Conservation (phyloP, 2,888 invertebrate genomes). For the Rotaria macrura region DNA sequence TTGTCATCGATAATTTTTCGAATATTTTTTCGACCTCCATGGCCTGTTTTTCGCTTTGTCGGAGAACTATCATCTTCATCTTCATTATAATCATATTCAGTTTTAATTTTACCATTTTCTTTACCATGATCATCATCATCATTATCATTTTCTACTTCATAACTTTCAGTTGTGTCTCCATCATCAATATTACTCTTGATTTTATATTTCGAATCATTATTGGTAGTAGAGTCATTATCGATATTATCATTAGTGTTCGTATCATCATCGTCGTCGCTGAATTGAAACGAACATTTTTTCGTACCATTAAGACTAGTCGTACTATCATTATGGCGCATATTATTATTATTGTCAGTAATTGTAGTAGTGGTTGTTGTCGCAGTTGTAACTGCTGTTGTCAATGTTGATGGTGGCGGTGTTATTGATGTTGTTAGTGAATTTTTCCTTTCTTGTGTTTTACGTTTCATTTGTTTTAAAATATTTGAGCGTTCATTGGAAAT, state of each 20-base stretch:
- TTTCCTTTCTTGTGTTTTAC: not conserved
- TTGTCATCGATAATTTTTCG: constrained; percentile 27
- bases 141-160: not conserved
- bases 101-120: not conserved
- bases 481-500: not conserved
- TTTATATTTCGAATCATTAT: not conserved
- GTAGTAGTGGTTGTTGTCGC: not conserved
- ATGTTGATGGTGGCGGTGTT: not conserved
- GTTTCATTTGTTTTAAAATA: not conserved
- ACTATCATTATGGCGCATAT: not conserved
- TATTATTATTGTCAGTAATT: not conserved
- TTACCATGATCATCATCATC: not conserved
- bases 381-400: not conserved
- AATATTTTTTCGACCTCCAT: not conserved
- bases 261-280: not conserved
- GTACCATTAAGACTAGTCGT: not conserved
- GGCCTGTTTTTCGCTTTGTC: not conserved
- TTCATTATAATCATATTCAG: not conserved
- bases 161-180: not conserved
- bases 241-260: not conserved
- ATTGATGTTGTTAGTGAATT: not conserved
- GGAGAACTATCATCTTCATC: constrained; percentile 18
- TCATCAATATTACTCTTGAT: not conserved
- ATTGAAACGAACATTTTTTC: not conserved
- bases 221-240: not conserved